These are phyloP conservation scores for Acanthoscelides obtectus DNA, from an alignment of 2,888 invertebrate species.

Conservation along the genomic window DNA sequence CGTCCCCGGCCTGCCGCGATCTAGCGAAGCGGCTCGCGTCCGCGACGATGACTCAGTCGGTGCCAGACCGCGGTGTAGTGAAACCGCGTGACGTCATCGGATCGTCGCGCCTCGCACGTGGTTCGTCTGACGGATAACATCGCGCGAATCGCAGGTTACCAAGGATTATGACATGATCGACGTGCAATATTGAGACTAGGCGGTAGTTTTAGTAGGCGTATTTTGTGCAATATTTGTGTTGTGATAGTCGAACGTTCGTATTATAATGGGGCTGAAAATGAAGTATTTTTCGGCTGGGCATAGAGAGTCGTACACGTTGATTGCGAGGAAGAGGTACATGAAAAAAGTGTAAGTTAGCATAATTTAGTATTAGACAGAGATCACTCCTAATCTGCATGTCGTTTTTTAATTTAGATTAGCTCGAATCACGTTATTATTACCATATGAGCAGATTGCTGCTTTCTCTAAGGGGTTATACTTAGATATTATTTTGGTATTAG, in stretches of 20 bases:
- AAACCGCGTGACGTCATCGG: background rate
- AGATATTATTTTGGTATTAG: too few relatives aligned
- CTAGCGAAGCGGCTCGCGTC: background rate
- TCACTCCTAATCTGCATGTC: too few relatives aligned
- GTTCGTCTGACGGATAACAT: background rate
- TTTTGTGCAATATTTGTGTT: background rate
- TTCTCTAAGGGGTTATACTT: too few relatives aligned
- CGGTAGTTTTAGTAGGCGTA: background rate
- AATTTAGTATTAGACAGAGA: too few relatives aligned
- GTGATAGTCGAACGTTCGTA: background rate
- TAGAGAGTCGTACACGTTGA: slow-evolving; percentile 59
- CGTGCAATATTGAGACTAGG: background rate
- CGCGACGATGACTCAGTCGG: background rate
- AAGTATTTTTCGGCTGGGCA: slow-evolving; percentile 57
- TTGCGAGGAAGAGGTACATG: slow-evolving; percentile 60
- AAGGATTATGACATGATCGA: background rate
- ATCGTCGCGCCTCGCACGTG: background rate
- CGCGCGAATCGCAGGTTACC: background rate
- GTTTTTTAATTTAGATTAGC: too few relatives aligned
- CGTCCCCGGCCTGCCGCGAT: background rate
- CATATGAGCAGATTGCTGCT: too few relatives aligned
- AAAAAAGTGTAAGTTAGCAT: slow-evolving; percentile 66
- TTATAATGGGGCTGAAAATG: slow-evolving; percentile 43
- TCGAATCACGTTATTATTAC: too few relatives aligned
- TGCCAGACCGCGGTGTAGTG: background rate